These are phyloP conservation scores for Danio tinwini DNA, from an alignment of 2,797 vertebrate species.

Conservation along the genomic window DNA sequence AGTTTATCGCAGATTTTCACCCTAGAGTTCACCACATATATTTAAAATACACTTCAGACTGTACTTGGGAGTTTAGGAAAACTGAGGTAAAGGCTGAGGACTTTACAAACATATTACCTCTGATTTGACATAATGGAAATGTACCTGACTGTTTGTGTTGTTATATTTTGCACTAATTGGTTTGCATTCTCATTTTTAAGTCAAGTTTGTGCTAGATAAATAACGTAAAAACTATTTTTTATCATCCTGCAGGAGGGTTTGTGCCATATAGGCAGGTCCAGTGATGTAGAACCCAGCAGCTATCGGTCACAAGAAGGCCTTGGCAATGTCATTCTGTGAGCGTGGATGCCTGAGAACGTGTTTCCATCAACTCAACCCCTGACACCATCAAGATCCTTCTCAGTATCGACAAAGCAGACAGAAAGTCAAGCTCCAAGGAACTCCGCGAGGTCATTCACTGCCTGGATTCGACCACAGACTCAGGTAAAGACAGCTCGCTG, in stretches of 20 bases:
- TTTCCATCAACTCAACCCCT: conserved; percentile 11
- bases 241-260: background rate
- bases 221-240: background rate
- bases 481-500: conserved; percentile 22
- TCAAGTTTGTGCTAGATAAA: background rate
- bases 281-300: background rate
- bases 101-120: background rate
- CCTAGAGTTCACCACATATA: background rate
- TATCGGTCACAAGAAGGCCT: background rate
- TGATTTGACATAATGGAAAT: background rate
- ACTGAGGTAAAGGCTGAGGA: too few species aligned
- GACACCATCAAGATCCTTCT: conserved; percentile 18
- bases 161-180: background rate
- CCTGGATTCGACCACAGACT: background rate
- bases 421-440: conserved; percentile 3
- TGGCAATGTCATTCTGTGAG: background rate
- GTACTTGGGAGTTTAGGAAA: too few species aligned
- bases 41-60: background rate
- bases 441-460: conserved; percentile 10
- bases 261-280: background rate
- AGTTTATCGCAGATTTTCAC: background rate
- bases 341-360: background rate
- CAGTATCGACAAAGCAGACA: conserved; percentile 20
- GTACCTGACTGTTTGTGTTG: background rate
- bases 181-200: background rate